Evolutionary conservation across 2,113 vertebrate genomes (phyloP).

Genomic region (Mustela lutreola): DNA sequence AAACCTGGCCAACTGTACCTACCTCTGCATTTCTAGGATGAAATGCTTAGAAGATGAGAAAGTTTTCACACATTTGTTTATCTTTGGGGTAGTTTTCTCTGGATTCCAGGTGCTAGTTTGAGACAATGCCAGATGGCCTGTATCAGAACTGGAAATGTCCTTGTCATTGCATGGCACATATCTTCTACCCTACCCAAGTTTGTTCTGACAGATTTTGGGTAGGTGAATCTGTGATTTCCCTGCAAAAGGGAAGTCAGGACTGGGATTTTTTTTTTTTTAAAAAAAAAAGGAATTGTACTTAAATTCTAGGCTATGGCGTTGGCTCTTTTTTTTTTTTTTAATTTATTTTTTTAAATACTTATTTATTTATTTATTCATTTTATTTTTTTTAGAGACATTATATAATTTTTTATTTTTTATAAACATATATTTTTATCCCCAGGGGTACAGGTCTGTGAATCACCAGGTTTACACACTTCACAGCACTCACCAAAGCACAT

Average conservation of each 20-base stretch:
- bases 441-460: no score
- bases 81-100: neutral
- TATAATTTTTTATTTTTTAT: no score
- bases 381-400: no score
- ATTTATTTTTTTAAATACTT: no score
- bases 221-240: neutral
- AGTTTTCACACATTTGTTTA: neutral
- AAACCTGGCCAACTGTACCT: neutral
- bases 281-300: neutral
- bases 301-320: neutral
- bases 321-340: neutral
- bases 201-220: no score
- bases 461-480: no score
- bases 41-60: neutral
- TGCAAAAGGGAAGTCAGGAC: neutral
- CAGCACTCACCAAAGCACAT: no score
- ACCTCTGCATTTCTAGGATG: neutral
- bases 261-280: neutral
- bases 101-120: neutral
- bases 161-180: fast-evolving
- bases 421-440: no score
- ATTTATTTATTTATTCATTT: no score
- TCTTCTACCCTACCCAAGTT: neutral
- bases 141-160: neutral
- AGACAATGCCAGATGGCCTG: neutral